Conservation (phyloP, 1,140 invertebrate genomes). For the Sarcophaga bullata region DNA sequence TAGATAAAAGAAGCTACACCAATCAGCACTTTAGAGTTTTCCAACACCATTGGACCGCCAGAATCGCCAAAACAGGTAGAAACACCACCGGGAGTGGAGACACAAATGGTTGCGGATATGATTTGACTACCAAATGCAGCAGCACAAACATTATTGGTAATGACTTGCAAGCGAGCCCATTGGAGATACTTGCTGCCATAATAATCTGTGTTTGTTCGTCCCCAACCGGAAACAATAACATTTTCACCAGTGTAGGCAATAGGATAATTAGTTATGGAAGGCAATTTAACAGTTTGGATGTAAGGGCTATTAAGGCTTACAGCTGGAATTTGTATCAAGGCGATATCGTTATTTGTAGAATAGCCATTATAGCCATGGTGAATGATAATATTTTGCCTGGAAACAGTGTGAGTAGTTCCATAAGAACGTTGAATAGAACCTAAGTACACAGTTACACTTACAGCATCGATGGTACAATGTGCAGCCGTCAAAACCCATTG, state of each 20-base stretch:
- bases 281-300: constrained; percentile 53
- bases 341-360: constrained; percentile 67
- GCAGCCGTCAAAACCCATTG: constrained; percentile 43
- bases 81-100: constrained; percentile 48
- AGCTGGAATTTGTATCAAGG: constrained; percentile 65
- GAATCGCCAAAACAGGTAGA: constrained; percentile 64
- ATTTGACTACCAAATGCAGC: constrained; percentile 48
- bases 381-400: constrained; percentile 57
- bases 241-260: constrained; percentile 48
- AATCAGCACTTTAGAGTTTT: no score
- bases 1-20: no score
- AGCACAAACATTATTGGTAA: constrained; percentile 52
- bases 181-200: constrained; percentile 47
- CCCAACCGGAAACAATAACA: constrained; percentile 57
- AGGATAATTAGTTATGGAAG: constrained; percentile 47
- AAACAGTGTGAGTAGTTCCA: constrained; percentile 4
- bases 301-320: constrained; percentile 45
- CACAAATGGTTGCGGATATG: constrained; percentile 54
- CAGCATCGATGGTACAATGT: constrained; percentile 43
- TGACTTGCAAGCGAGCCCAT: constrained; percentile 52
- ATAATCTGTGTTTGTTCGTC: constrained; percentile 59
- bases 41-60: constrained; percentile 37
- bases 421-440: constrained; percentile 43
- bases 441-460: constrained; percentile 45
- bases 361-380: constrained; percentile 66